Evolutionary conservation across 2,797 vertebrate genomes (phyloP), one percentile per base, ranked within the genome.

Genomic region (Arnoldichthys spilopterus): DNA sequence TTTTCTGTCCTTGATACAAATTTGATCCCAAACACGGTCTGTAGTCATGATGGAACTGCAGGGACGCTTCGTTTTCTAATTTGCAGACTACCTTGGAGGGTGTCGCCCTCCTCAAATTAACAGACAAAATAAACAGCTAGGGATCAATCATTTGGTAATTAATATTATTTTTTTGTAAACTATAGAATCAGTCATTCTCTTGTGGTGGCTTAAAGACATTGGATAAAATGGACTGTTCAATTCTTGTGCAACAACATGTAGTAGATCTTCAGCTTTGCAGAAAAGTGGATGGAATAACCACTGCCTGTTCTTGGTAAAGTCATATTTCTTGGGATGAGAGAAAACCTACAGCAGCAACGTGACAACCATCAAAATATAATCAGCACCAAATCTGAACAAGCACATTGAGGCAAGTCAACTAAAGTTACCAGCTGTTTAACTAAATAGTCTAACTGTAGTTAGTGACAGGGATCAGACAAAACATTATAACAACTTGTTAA

Each of bases 1-100:
- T 13, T 74, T 62, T 49, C 16, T 49, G 37, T 64, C 62, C 62
- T 37, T 64, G 62, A 64, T 28, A 66, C 34, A 64, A 64, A 61
- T 64, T 34, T 64, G 40, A 64, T 64, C 62, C 20, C n/a, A 71
- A 37, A 53, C 37, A 28, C 5, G 15, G 22, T 71, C 37, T 70
- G 24, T 58, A 13, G 22, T 56, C 9, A 56, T 47, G 62, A 72
- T 59, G n/a, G 47, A 58, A 45, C 56, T 47, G 51, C 15, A 56
- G 7, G 30, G 30, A 47, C 20, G 26, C 20, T 64, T 64, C 9
- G 32, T 37, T 64, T 64, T 37, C 20, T 22, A 34, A 37, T 34
- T 40, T 13, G 16, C 34, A 64, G n/a, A 30, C 32, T 40, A 37
- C 2, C 6, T n/a, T n/a, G 34, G 18, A 64, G 62, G 34, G 22